Conservation (phyloP, 2,113 vertebrate genomes). For the Phylloscopus trochiloides region DNA sequence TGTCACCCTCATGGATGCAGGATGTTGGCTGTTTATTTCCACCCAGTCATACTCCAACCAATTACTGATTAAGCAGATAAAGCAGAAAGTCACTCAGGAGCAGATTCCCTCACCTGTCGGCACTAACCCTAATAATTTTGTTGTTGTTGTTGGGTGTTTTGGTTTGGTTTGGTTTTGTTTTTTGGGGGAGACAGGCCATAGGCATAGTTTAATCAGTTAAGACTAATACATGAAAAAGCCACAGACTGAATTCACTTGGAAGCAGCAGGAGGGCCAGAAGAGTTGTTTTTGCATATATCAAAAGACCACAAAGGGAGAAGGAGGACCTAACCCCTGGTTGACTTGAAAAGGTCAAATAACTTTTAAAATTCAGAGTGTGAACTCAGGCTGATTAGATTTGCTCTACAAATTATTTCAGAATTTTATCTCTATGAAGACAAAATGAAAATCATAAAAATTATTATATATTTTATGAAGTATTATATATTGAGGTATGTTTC, state of each 20-base stretch:
- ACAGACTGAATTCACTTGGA: not conserved
- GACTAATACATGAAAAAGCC: constrained; percentile 5
- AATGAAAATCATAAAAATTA: not conserved
- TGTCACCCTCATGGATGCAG: constrained; percentile 14
- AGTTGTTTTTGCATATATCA: not conserved
- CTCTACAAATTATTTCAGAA: not conserved
- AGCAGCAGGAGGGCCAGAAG: not conserved
- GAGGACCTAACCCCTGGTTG: not conserved
- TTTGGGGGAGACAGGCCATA: not conserved
- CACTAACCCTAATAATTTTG: not conserved
- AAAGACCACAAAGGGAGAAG: not conserved
- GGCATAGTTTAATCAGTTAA: constrained; percentile 31
- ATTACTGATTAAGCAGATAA: constrained; percentile 61
- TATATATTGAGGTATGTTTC: not conserved
- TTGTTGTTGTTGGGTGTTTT: not conserved
- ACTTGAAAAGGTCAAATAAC: not conserved
- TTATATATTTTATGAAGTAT: not conserved
- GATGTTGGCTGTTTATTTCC: constrained; percentile 62
- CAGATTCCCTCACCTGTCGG: not conserved
- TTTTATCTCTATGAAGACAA: not conserved
- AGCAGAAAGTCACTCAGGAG: constrained; percentile 35
- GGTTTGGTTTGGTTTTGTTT: not conserved
- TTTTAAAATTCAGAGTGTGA: not conserved
- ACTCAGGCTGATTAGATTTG: not conserved
- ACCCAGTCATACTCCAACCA: constrained; percentile 48